These are phyloP conservation scores for Pipra filicauda DNA, from an alignment of 2,113 vertebrate genomes.

Conservation along the genomic window DNA sequence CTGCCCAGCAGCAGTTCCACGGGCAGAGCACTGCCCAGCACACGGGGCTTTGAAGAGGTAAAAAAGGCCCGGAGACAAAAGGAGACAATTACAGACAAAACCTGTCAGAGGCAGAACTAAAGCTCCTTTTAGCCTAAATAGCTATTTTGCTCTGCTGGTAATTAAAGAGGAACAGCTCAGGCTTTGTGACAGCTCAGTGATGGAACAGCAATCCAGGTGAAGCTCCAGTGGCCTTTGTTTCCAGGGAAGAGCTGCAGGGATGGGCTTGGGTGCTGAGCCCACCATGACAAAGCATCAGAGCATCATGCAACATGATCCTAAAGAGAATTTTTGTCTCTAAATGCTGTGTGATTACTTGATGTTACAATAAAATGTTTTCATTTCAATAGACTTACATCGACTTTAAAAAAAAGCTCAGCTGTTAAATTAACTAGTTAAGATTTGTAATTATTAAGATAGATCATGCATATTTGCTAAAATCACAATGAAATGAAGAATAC, in stretches of 20 bases:
- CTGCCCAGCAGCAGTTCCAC: neutral
- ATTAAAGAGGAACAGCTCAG: conserved; percentile 36
- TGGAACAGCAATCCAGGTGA: neutral
- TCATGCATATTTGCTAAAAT: neutral
- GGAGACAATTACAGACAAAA: conserved; percentile 12
- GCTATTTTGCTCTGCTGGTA: conserved; percentile 17
- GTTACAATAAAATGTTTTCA: neutral
- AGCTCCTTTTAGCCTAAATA: conserved; percentile 36
- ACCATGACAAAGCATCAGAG: neutral
- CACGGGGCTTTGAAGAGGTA: conserved; percentile 23
- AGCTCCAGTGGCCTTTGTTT: neutral
- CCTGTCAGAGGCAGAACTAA: conserved; percentile 2
- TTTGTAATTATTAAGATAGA: neutral
- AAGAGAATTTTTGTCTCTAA: neutral
- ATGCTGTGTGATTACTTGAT: neutral
- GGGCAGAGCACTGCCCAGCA: neutral
- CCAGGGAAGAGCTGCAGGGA: neutral
- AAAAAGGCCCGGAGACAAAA: conserved; percentile 13
- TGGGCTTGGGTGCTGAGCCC: neutral
- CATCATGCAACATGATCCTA: neutral
- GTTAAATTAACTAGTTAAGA: neutral
- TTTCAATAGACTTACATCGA: neutral
- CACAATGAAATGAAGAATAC: neutral
- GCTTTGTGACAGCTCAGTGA: neutral
- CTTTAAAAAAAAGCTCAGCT: neutral